Conservation (phyloP, 1,140 invertebrate species). For the Euwallacea fornicatus region DNA sequence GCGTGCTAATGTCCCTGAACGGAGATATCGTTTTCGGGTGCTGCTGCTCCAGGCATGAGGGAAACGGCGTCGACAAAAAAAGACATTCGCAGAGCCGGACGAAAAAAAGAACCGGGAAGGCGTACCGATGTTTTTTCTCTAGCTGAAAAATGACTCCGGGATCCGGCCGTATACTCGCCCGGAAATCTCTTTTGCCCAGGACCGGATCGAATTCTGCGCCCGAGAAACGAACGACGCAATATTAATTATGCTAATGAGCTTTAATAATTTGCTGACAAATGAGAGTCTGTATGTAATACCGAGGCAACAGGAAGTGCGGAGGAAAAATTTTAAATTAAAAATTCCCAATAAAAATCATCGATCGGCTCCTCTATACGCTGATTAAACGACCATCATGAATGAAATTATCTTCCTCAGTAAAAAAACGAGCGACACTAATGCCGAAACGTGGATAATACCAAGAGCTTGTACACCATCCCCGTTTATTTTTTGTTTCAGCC, state of each 20-base stretch:
- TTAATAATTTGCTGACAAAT: too few relatives aligned
- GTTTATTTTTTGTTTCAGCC: slow-evolving; percentile 11
- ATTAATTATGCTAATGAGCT: too few relatives aligned
- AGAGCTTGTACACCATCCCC: slow-evolving; percentile 3
- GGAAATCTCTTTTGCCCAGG: too few relatives aligned
- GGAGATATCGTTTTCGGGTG: slow-evolving; percentile 37
- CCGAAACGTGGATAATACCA: slow-evolving; percentile 19
- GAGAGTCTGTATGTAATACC: neutral
- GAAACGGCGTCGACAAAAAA: slow-evolving; percentile 35
- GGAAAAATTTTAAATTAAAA: neutral
- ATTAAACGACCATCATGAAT: slow-evolving; percentile 25
- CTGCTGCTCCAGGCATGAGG: slow-evolving; percentile 13
- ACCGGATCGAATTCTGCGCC: too few relatives aligned
- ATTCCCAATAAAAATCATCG: neutral
- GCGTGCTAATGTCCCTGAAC: slow-evolving; percentile 38
- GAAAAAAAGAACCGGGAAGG: slow-evolving; percentile 46
- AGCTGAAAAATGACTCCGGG: slow-evolving; percentile 45
- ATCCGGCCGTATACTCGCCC: slow-evolving; percentile 13
- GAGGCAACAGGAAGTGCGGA: too few relatives aligned
- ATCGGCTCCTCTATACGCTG: neutral
- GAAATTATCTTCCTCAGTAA: slow-evolving; percentile 9
- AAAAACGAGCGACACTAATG: slow-evolving; percentile 24
- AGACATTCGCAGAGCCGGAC: slow-evolving; percentile 19
- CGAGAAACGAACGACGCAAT: too few relatives aligned
- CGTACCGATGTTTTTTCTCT: slow-evolving; percentile 48